Evolutionary conservation across 1,140 invertebrate genomes (phyloP), one percentile per base, ranked within the genome.

Genomic region (Musca vetustissima): DNA sequence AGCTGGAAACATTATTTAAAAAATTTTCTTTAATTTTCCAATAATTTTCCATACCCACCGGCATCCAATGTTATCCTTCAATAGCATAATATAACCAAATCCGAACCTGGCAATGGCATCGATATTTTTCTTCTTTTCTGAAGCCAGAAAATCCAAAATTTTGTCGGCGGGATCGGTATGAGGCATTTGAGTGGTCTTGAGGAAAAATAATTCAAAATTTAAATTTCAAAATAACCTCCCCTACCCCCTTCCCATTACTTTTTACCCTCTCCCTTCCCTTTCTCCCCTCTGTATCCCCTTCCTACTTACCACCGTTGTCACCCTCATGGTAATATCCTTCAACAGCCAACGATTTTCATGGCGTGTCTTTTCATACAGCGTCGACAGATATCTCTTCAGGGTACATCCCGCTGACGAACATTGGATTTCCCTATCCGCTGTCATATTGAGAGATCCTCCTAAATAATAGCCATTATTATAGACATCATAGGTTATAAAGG

Each of bases 381-480:
- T 15, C 8, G 69, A 68, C 1, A 70, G 19, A 59, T 72, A 68
- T 49, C 50, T 55, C 0, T 64, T 32, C 0, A 67, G 7, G 11
- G 13, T 4, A 67, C 71, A 72, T 6, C 4, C 9, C 1, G 8
- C 14, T n/a, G 4, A 0, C 22, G 21, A 57, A 28, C 71, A 72
- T 59, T 47, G 1, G 7, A 70, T 3, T 22, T 68, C 65, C n/a
- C 57, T 36, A 67, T 72, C 69, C 4, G 64, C 1, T 2, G 71
- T 69, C 47, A 72, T 66, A 65, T 72, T 70, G 4, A 72, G n/a
- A 55, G 64, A 61, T 2, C 71, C 71, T 17, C 71, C 71, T 8
- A 70, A 49, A 19, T n/a, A 14, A 48, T 36, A 17, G 0, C 71
- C 71, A 69, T 72, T 72, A 49, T 72, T 72, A 17, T 69, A 72